These are phyloP conservation scores for Abrostola triplasia DNA, from an alignment of 2,888 invertebrate genomes.

Conservation along the genomic window DNA sequence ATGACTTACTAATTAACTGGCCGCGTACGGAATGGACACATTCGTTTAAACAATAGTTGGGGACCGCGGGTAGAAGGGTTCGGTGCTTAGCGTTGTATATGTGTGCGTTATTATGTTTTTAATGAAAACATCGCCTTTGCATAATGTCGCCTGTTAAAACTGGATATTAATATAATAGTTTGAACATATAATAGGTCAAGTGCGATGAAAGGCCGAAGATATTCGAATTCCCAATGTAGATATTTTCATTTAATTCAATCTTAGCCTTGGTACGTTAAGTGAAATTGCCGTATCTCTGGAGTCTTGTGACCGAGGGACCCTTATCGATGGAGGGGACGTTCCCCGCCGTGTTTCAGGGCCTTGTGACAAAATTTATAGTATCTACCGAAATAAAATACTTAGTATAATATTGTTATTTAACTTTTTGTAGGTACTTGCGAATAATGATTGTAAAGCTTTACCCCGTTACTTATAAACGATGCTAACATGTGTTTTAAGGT, in stretches of 20 bases:
- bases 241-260: slow-evolving; percentile 60
- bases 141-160: not conserved
- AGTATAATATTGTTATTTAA: not conserved
- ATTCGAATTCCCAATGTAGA: slow-evolving; percentile 24
- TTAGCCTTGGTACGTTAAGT: slow-evolving; percentile 35
- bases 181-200: slow-evolving; percentile 1
- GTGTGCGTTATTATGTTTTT: slow-evolving; percentile 5
- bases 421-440: too few species aligned
- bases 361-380: slow-evolving; percentile 32
- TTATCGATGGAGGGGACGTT: slow-evolving; percentile 58
- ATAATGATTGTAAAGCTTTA: too few species aligned
- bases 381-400: slow-evolving; percentile 16
- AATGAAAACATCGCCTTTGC: slow-evolving; percentile 3
- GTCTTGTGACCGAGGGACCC: slow-evolving; percentile 48
- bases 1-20: slow-evolving; percentile 29
- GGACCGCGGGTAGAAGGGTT: not conserved
- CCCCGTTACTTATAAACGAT: too few species aligned
- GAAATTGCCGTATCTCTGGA: slow-evolving; percentile 56
- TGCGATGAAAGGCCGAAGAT: slow-evolving; percentile 5
- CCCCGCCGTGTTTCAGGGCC: slow-evolving; percentile 30
- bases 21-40: not conserved
- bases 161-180: slow-evolving; percentile 11
- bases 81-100: slow-evolving; percentile 4
- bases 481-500: too few species aligned
- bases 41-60: slow-evolving; percentile 13